Evolutionary conservation across 2,797 vertebrate genomes (phyloP).

Genomic region (Hozukius guyotensis): DNA sequence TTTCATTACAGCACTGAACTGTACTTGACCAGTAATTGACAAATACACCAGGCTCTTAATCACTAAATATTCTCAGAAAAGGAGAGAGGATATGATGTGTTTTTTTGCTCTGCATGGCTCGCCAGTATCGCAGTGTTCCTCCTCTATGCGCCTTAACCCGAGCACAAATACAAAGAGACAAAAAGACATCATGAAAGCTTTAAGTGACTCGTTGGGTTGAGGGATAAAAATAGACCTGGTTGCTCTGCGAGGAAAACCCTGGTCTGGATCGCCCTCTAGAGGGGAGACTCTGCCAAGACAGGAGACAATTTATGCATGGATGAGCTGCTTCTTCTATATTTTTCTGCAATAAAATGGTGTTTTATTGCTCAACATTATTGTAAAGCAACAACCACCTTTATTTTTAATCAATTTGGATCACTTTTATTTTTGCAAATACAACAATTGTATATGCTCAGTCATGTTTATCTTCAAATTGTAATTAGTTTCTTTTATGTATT

Average conservation of each 20-base stretch:
- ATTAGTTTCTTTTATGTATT: background rate
- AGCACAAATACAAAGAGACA: constrained; percentile 59
- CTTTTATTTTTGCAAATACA: background rate
- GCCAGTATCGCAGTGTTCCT: constrained; percentile 14
- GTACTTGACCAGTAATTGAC: background rate
- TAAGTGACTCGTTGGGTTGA: constrained; percentile 58
- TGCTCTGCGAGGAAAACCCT: constrained; percentile 54
- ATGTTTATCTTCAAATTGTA: background rate
- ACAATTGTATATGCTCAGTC: background rate
- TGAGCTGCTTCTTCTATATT: background rate
- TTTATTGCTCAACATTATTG: background rate
- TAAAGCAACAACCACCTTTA: background rate
- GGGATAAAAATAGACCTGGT: constrained; percentile 74
- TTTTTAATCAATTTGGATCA: background rate
- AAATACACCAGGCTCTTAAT: background rate
- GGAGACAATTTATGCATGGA: background rate
- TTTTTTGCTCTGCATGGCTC: background rate
- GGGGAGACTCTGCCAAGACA: constrained; percentile 52
- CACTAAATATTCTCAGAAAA: background rate
- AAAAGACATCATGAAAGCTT: constrained; percentile 67
- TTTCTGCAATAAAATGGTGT: background rate
- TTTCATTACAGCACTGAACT: background rate
- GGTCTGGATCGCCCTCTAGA: constrained; percentile 66
- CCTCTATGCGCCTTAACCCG: constrained; percentile 3
- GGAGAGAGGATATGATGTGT: background rate